Conservation (phyloP, 2,888 invertebrate species). For the Acanthosepion esculentum region DNA sequence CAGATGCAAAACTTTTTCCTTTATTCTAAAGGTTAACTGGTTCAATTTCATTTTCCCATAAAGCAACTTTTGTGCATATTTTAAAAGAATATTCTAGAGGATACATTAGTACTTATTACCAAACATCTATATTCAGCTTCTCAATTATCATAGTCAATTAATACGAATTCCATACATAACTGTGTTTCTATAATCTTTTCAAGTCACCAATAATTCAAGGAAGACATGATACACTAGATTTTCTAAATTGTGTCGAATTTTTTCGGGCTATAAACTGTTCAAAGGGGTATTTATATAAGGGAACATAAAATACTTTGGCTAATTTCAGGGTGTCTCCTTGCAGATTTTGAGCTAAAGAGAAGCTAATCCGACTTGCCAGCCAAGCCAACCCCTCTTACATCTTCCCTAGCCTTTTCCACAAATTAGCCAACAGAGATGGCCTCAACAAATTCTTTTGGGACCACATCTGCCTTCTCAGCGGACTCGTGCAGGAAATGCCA, state of each 20-base stretch:
- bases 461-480: constrained; percentile 4
- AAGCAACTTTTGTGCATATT: background rate
- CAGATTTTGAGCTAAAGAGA: background rate
- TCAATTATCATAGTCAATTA: background rate
- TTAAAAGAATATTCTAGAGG: background rate
- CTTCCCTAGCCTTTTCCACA: background rate
- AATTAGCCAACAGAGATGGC: constrained; percentile 13
- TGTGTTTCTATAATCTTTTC: background rate
- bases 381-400: background rate
- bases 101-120: background rate
- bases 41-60: background rate
- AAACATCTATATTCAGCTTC: background rate
- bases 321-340: constrained; percentile 23
- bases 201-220: background rate
- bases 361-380: constrained; percentile 33
- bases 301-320: constrained; percentile 6
- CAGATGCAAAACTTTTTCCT: background rate
- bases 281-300: constrained; percentile 18
- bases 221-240: background rate
- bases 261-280: background rate
- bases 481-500: constrained; percentile 33
- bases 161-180: background rate
- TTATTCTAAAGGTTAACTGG: background rate
- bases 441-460: constrained; percentile 22
- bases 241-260: background rate